These are phyloP conservation scores for Drosophila varians DNA, from an alignment of 1,140 invertebrate species.

Conservation along the genomic window DNA sequence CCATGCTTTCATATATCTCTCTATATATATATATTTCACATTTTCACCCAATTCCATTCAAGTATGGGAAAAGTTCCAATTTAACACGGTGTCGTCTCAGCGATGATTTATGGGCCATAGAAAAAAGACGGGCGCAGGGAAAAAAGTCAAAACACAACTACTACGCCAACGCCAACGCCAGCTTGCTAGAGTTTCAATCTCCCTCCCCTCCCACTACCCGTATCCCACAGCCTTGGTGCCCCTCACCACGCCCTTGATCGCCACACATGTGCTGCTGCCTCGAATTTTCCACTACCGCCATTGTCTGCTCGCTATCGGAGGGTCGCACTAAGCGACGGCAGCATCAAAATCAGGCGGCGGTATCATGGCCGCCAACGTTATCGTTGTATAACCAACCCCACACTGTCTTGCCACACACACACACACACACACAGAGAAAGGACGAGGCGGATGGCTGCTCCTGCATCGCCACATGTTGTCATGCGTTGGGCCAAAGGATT, in stretches of 20 bases:
- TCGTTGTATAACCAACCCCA: constrained; percentile 53
- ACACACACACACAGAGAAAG: background rate
- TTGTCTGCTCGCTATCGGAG: constrained; percentile 54
- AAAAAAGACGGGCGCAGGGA: constrained; percentile 33
- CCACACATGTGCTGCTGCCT: constrained; percentile 40
- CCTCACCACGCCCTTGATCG: constrained; percentile 8
- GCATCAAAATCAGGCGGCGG: constrained; percentile 46
- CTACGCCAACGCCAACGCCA: constrained; percentile 58
- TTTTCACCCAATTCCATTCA: constrained; percentile 62
- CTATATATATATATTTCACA: constrained; percentile 23
- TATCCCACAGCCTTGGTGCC: background rate
- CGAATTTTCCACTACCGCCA: constrained; percentile 44
- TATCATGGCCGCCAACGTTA: constrained; percentile 70
- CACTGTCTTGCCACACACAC: constrained; percentile 18
- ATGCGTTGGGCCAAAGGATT: constrained; percentile 46
- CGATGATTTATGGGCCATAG: constrained; percentile 69
- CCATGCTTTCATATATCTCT: background rate
- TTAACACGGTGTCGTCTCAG: constrained; percentile 80
- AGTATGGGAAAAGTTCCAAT: constrained; percentile 81
- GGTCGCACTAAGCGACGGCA: constrained; percentile 53
- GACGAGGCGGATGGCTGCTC: constrained; percentile 48
- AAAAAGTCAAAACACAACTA: constrained; percentile 69
- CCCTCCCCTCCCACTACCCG: background rate
- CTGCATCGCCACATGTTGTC: constrained; percentile 51
- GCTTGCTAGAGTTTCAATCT: constrained; percentile 10